Base-by-base conservation (phyloP, 2,797 vertebrate species). In the Pantherophis vulpinus region DNA sequence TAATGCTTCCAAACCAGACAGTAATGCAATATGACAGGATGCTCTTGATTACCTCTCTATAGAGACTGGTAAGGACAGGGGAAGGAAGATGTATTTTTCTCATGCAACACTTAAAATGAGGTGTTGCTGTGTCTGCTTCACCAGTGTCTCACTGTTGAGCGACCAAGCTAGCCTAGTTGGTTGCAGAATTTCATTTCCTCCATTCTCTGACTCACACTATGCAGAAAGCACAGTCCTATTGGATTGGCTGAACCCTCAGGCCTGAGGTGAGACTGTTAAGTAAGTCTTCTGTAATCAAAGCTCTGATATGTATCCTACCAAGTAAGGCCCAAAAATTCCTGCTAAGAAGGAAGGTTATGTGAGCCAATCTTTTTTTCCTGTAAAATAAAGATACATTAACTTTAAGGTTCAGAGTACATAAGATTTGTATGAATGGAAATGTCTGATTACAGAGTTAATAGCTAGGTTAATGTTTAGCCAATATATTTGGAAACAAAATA, bases 381-480 rank as follows among this genome's bases (percentile, higher is more conserved):
- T 93, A 95, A 96, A 95, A 96, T 10, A 4, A 93, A 96, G 93
- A 97, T 86, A 94, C 5, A 94, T 95, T 97, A 96, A 96, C 94
- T 42, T 93, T 0, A 1, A 94, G 61, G 94, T 95, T 94, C 94
- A 97, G 94, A 96, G 95, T 95, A 86, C 96, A 95, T 18, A 95
- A 60, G 54, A 90, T 88, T n/a, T 1, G 0, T 60, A 90, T 92
- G 94, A 96, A 97, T 90, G 94, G 95, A 95, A 95, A 95, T 14
- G 91, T 95, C 93, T 95, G 94, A 96, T 94, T 96, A 96, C 51
- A 27, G 56, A 95, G 91, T 94, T 88, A 93, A 95, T 91, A 93
- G 91, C 54, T 14, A 29, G 23, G 93, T 96, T 97, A 95, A 97
- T 96, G 29, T 97, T 97, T 96, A 97, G 90, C 92, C 0, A 0